Conservation (phyloP, 2,888 invertebrate species). For the Ectemnius continuus region DNA sequence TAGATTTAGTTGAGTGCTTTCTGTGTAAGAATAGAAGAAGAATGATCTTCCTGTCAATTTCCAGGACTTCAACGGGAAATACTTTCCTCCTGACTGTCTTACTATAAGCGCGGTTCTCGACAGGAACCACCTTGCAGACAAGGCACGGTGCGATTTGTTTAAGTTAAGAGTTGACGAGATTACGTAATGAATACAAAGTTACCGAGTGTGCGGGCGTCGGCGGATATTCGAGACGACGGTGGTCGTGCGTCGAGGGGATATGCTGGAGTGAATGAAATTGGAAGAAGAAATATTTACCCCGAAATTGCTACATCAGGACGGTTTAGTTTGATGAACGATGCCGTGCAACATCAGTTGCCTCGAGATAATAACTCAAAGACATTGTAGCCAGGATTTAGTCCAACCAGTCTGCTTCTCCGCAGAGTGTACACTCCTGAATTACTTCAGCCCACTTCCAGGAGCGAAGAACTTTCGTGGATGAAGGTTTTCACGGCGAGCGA, state of each 20-base stretch:
- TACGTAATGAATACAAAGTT: conserved; percentile 73
- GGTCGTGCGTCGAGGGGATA: background rate
- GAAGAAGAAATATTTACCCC: conserved; percentile 67
- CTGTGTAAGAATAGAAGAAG: too few relatives aligned
- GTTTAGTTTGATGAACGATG: conserved; percentile 29
- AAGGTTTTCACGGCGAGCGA: conserved; percentile 6
- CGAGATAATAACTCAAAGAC: conserved; percentile 55
- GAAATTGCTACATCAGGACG: conserved; percentile 63
- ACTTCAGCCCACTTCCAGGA: conserved; percentile 26
- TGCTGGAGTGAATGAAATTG: conserved; percentile 43
- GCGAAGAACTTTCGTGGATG: conserved; percentile 7
- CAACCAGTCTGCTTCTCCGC: conserved; percentile 7
- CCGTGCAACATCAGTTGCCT: conserved; percentile 5
- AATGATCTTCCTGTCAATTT: background rate
- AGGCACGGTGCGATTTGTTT: conserved; percentile 68
- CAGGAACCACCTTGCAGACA: conserved; percentile 20
- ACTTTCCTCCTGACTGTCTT: background rate
- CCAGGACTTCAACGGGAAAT: background rate
- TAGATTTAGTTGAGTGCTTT: too few relatives aligned
- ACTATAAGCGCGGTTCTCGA: background rate
- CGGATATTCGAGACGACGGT: conserved; percentile 25
- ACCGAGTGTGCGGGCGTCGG: conserved; percentile 21
- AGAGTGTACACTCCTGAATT: conserved; percentile 38
- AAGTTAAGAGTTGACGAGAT: conserved; percentile 68
- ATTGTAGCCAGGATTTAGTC: conserved; percentile 55